Evolutionary conservation across 2,888 invertebrate genomes (phyloP), one percentile per base, ranked within the genome.

Genomic region (Tinea semifulvella): DNA sequence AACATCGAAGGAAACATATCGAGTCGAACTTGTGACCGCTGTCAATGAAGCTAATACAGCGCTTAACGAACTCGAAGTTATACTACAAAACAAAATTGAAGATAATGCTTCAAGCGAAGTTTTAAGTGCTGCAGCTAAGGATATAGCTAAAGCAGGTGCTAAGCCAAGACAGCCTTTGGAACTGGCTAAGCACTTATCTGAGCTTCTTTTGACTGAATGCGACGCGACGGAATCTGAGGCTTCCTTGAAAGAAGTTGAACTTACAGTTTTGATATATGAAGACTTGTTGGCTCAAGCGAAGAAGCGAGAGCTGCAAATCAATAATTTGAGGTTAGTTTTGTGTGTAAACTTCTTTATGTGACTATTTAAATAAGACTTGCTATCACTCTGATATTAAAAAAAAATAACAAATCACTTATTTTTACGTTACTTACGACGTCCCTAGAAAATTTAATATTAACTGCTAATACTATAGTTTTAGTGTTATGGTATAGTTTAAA

Each of bases 131-230:
- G 84, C 88, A 7, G 87, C 88, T 1, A 89, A 88, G 54, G 87
- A 86, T 52, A 88, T 92, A 44, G 88, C 90, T 43, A 91, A 89
- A 68, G 74, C 89, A 43, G 85, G 92, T 36, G 88, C 90, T 40
- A 88, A 88, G 53, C 91, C 92, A 50, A 89, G 90, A 56, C 92
- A 92, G 5, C 89, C 89, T 4, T 77, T 93, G 36, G 95, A 95
- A 66, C 68, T 94, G 44, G 87, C 93, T 17, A 88, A 88, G 60
- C 94, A 94, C 77, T 79, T 95, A 36, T 90, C 90, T 46, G 85
- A 86, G 48, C 65, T 92, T 13, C 75, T 95, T 2, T 68, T 90
- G 2, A 88, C 88, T 27, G 93, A 94, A 65, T 92, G 86, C 61
- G 85, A 85, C 46, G 86, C 88, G 14, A 85, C 82, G 1, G 83